phyloP scores from a whole-genome alignment of 2,797 vertebrate species.

The Sebastes vulpes region DNA sequence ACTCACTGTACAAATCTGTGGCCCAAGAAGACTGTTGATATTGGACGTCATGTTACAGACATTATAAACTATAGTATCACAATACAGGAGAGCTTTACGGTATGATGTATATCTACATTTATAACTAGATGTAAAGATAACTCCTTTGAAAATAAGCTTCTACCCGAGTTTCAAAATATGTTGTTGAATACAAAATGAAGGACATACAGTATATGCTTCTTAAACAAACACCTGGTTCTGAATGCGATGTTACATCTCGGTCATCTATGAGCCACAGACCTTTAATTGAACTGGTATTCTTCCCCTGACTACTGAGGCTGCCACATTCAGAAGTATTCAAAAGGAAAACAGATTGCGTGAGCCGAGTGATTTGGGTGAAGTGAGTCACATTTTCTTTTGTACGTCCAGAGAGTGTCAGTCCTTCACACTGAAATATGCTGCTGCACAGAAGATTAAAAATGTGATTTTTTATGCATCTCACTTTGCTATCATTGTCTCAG shows the following conservation, averaged over 20 bases:
- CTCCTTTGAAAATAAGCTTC: background rate
- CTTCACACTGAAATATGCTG: constrained; percentile 9
- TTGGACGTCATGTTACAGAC: background rate
- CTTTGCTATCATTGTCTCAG: background rate
- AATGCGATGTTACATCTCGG: background rate
- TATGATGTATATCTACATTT: too few relatives aligned
- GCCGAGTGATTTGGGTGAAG: constrained; percentile 18
- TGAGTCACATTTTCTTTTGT: constrained; percentile 51
- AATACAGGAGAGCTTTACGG: background rate
- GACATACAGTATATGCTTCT: background rate
- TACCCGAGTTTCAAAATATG: background rate
- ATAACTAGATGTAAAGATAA: too few relatives aligned
- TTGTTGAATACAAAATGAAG: too few relatives aligned
- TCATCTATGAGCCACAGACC: background rate
- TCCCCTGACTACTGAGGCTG: background rate
- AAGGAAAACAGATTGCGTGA: constrained; percentile 19
- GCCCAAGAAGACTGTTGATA: background rate
- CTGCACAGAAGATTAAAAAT: background rate
- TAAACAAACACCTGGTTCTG: background rate
- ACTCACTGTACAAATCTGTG: background rate
- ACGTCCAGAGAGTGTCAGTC: background rate
- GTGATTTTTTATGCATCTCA: background rate
- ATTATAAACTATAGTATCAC: background rate
- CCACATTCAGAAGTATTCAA: background rate
- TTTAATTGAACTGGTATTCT: background rate